phyloP scores from a whole-genome alignment of 2,888 invertebrate genomes.

The Oeneis ivallda region DNA sequence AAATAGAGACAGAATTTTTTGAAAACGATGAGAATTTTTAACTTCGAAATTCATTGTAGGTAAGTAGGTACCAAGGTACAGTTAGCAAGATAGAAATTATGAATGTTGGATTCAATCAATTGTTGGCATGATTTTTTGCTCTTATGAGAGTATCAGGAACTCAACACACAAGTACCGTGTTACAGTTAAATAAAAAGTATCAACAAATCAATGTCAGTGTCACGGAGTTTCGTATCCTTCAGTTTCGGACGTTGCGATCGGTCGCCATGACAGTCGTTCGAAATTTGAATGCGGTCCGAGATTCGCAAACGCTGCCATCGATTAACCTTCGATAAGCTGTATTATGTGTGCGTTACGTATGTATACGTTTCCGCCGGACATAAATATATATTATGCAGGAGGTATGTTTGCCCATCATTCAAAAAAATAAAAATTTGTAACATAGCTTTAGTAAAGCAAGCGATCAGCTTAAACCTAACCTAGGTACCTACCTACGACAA shows the following conservation, averaged over 20 bases:
- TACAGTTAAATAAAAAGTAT: slow-evolving; percentile 35
- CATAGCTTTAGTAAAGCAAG: not conserved
- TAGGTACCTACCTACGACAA: no score
- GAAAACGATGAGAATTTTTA: not conserved
- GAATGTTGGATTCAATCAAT: no score
- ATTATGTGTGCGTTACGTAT: slow-evolving; percentile 53
- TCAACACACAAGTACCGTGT: slow-evolving; percentile 10
- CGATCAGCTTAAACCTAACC: not conserved
- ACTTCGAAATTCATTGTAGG: not conserved
- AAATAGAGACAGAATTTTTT: not conserved
- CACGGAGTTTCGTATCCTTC: slow-evolving; percentile 51
- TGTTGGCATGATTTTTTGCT: slow-evolving; percentile 7
- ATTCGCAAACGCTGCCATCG: slow-evolving; percentile 69
- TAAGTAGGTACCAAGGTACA: not conserved
- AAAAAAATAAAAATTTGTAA: slow-evolving; percentile 4
- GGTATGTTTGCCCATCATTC: slow-evolving; percentile 41
- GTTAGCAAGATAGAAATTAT: not conserved
- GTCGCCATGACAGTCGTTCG: slow-evolving; percentile 73
- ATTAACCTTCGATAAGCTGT: slow-evolving; percentile 72
- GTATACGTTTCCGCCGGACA: slow-evolving; percentile 65
- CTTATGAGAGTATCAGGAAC: slow-evolving; percentile 2
- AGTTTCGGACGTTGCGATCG: slow-evolving; percentile 58
- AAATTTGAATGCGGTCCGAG: slow-evolving; percentile 78
- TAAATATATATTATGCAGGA: slow-evolving; percentile 49
- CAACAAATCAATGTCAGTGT: slow-evolving; percentile 73